Base-by-base conservation (phyloP, 1,140 invertebrate genomes). In the Ectropis grisescens region DNA sequence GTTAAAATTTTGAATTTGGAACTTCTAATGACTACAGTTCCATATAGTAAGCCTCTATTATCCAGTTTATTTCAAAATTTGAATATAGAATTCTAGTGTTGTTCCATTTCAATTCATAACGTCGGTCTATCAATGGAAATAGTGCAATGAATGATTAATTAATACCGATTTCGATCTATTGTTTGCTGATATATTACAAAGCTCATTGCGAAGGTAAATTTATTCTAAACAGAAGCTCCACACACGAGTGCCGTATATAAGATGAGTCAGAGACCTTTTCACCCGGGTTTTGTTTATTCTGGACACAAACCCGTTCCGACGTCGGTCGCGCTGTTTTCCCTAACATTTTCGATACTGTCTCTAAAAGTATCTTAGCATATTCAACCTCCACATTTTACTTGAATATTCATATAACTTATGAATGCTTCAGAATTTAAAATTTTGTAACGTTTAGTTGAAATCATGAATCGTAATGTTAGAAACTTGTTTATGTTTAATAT, bases 261-360 rank as follows among this genome's bases (percentile, higher is more conserved):
- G 69, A 72, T 75, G 70, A 71, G 68, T 79, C 72, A 75, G 54
- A 41, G 58, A 66, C 58, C 70, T 75, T 75, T 79, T 68, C 72
- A 71, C 70, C 57, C 51, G 47, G 36, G 10, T 56, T 71, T 71
- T 79, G 60, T 71, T 65, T 59, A 71, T 72, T 79, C 70, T 62
- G 48, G 43, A 59, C 52, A 42, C 41, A 55, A 57, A 60, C 50
- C 47, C 36, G 56, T 54, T 64, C 47, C 42, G 16, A 3, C 41
- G 44, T 42, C 45, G n/a, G n/a, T n/a, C n/a, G n/a, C n/a, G n/a
- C 50, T 37, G 47, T 70, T 78, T 78, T 65, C 56, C 44, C 50
- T 52, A 29, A 45, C 34, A 43, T 60, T 59, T 57, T 55, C 42
- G 41, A 53, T 49, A 29, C 11, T 23, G 30, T 37, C 28, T 34